These are phyloP conservation scores for Poeciliopsis turneri DNA, from an alignment of 2,797 vertebrate species.

Conservation along the genomic window DNA sequence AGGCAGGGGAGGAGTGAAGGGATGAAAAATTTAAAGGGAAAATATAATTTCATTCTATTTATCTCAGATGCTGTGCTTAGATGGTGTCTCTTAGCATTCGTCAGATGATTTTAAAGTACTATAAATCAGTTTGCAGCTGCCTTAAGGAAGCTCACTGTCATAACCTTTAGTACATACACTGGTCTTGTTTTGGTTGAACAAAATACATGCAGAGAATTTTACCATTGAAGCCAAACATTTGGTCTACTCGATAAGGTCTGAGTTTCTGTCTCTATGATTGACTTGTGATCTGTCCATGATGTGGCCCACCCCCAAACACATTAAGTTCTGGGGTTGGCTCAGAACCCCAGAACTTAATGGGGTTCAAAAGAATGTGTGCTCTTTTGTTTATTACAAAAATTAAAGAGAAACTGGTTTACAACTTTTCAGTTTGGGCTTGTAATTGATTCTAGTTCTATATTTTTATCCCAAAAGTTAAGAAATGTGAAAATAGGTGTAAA, in stretches of 20 bases:
- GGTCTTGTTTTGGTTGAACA: slow-evolving; percentile 26
- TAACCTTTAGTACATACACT: slow-evolving; percentile 36
- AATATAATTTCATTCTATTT: slow-evolving; percentile 28
- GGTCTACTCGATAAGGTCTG: slow-evolving; percentile 11
- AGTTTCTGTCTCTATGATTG: no score
- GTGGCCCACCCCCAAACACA: no score
- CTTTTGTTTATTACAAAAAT: slow-evolving; percentile 3
- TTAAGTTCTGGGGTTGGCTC: no score
- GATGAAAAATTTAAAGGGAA: slow-evolving; percentile 35
- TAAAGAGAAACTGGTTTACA: not conserved
- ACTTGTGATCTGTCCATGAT: no score
- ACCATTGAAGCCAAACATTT: slow-evolving; percentile 21
- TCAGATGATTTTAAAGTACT: slow-evolving; percentile 53
- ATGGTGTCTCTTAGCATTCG: slow-evolving; percentile 37
- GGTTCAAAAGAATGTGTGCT: not conserved
- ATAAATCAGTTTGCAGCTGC: slow-evolving; percentile 55
- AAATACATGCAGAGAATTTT: not conserved
- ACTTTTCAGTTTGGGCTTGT: not conserved
- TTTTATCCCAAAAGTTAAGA: not conserved
- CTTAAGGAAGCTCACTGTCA: slow-evolving; percentile 45
- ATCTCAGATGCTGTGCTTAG: slow-evolving; percentile 42
- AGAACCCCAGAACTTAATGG: no score
- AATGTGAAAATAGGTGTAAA: not conserved
- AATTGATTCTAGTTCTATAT: not conserved
- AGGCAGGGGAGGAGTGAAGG: slow-evolving; percentile 45